These are phyloP conservation scores for Riparia riparia DNA, from an alignment of 2,113 vertebrate species.

Conservation along the genomic window DNA sequence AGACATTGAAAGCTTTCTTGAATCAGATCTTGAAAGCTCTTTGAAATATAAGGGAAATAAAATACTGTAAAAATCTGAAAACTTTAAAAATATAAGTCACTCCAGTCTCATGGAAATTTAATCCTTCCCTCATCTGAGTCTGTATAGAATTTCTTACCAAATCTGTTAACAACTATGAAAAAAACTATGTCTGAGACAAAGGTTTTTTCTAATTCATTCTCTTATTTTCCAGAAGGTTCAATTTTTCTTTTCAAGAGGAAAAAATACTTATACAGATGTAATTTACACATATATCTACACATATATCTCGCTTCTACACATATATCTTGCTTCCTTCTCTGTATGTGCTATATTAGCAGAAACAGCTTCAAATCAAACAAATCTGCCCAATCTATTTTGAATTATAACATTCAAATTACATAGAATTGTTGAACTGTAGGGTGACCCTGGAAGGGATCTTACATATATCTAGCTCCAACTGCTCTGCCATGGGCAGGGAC, in stretches of 20 bases:
- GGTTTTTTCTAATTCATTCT: neutral
- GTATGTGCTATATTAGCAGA: neutral
- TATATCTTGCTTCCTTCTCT: neutral
- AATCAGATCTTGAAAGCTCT: neutral
- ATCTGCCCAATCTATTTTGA: neutral
- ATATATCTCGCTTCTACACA: neutral
- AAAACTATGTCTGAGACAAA: neutral
- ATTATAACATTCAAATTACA: neutral
- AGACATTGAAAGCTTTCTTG: neutral
- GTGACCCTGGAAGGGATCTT: neutral
- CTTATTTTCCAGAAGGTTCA: neutral
- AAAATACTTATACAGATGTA: neutral
- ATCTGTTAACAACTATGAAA: neutral
- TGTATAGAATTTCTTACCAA: neutral
- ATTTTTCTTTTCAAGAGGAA: neutral
- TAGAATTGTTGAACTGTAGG: neutral
- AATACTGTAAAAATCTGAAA: neutral
- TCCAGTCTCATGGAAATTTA: neutral
- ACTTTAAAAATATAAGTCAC: neutral
- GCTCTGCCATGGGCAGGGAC: neutral
- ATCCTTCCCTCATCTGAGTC: neutral
- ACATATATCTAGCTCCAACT: neutral
- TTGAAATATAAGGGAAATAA: neutral
- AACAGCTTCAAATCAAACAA: neutral
- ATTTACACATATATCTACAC: neutral